Base-by-base conservation (phyloP, 1,140 invertebrate species). In the Orussus abietinus region DNA sequence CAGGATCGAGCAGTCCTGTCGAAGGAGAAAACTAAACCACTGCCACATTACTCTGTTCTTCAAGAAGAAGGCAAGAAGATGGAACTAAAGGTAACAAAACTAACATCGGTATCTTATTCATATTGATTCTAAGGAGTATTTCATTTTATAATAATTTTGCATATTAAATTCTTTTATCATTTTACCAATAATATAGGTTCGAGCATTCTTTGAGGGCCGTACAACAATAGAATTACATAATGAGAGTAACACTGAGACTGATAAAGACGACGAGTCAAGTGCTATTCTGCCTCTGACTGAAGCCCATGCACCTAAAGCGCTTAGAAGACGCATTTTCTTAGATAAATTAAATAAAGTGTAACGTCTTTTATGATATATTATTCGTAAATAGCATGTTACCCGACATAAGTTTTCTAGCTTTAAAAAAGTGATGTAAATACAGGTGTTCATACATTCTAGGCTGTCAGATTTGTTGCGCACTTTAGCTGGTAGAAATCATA, bases 341-440 rank as follows among this genome's bases (percentile, higher is more conserved):
- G 68, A 75, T 28, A 72, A 62, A 49, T 48, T 77, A 30, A 59
- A 72, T 43, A 67, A 59, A 59, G 53, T 72, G 60, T 71, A 57
- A 45, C n/a, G 53, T 41, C 10, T 36, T 15, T 21, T 5, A 7
- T 37, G 18, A 20, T 21, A 37, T 45, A 28, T 22, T 9, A 13
- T 13, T 5, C 13, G 5, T 10, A 13, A 15, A n/a, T n/a, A n/a
- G n/a, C n/a, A n/a, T n/a, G n/a, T n/a, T n/a, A n/a, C n/a, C n/a
- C n/a, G n/a, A n/a, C n/a, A n/a, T n/a, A n/a, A n/a, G n/a, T n/a
- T n/a, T n/a, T n/a, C n/a, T n/a, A n/a, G n/a, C n/a, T n/a, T n/a
- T n/a, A n/a, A n/a, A n/a, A n/a, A n/a, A n/a, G n/a, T n/a, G n/a
- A n/a, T n/a, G n/a, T n/a, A n/a, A n/a, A n/a, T n/a, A n/a, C n/a